Evolutionary conservation across 2,888 invertebrate species (phyloP).

Genomic region (Neria commutata): DNA sequence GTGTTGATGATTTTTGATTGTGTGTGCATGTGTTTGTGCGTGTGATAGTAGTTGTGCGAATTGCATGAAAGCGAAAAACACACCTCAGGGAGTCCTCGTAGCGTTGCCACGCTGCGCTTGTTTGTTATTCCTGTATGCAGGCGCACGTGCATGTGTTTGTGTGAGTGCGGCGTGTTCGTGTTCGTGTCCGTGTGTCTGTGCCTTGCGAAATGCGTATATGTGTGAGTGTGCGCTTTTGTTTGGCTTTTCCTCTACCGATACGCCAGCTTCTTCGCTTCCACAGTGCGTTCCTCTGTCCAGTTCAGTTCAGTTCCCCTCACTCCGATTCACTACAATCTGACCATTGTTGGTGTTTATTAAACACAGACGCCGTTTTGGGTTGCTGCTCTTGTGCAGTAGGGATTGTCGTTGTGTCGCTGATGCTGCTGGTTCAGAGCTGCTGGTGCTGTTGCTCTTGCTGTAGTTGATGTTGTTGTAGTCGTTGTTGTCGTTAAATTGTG

Average conservation of each 20-base stretch:
- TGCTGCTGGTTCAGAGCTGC: not conserved
- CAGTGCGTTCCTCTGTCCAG: not conserved
- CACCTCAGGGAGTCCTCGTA: conserved; percentile 3
- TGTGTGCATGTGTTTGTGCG: not conserved
- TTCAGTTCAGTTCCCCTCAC: too few relatives aligned
- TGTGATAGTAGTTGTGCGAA: not conserved
- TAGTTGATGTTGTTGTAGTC: conserved; percentile 19
- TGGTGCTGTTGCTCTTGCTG: not conserved
- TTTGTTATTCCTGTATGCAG: not conserved
- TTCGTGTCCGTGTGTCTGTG: not conserved
- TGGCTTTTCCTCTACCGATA: too few relatives aligned
- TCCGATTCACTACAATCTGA: not conserved
- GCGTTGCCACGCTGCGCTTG: too few relatives aligned
- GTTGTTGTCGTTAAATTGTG: conserved; percentile 11
- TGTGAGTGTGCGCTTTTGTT: too few relatives aligned
- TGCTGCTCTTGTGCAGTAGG: conserved; percentile 1
- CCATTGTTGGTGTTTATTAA: conserved; percentile 22
- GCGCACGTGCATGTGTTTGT: not conserved
- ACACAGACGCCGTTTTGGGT: conserved; percentile 16
- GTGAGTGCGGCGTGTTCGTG: not conserved
- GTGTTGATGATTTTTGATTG: not conserved
- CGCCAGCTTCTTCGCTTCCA: too few relatives aligned
- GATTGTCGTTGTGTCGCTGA: not conserved
- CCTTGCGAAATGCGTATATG: too few relatives aligned
- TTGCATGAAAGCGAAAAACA: not conserved